These are phyloP conservation scores for Planococcus citri DNA, from an alignment of 1,140 invertebrate species.

Conservation along the genomic window DNA sequence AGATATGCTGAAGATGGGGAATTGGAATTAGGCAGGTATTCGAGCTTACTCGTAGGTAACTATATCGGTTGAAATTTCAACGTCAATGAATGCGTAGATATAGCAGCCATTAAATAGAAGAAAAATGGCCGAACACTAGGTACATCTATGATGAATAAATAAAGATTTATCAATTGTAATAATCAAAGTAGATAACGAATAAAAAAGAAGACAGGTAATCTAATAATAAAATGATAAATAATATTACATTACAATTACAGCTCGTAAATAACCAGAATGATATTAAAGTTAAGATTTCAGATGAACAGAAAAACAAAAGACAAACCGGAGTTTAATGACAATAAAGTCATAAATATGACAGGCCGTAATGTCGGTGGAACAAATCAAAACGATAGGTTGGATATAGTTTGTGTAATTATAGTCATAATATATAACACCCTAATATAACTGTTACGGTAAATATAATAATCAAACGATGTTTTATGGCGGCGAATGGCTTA, in stretches of 20 bases:
- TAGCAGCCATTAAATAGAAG: not conserved
- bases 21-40: no score
- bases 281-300: constrained; percentile 15
- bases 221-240: constrained; percentile 20
- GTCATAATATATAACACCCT: constrained; percentile 17
- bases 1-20: no score
- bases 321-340: not conserved
- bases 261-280: constrained; percentile 18
- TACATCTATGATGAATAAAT: constrained; percentile 3
- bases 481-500: constrained; percentile 15
- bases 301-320: constrained; percentile 12
- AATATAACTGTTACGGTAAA: constrained; percentile 13
- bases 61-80: no score
- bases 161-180: constrained; percentile 20
- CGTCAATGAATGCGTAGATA: not conserved
- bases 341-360: constrained; percentile 20
- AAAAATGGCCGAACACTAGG: not conserved
- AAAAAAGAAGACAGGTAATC: constrained; percentile 16
- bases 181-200: constrained; percentile 17
- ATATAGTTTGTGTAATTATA: constrained; percentile 12
- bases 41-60: no score
- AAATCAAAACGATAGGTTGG: constrained; percentile 15
- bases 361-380: constrained; percentile 8
- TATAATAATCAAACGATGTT: constrained; percentile 15
- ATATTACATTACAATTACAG: constrained; percentile 16